phyloP scores from a whole-genome alignment of 1,140 invertebrate species.

The Drosophila kohkoa region DNA sequence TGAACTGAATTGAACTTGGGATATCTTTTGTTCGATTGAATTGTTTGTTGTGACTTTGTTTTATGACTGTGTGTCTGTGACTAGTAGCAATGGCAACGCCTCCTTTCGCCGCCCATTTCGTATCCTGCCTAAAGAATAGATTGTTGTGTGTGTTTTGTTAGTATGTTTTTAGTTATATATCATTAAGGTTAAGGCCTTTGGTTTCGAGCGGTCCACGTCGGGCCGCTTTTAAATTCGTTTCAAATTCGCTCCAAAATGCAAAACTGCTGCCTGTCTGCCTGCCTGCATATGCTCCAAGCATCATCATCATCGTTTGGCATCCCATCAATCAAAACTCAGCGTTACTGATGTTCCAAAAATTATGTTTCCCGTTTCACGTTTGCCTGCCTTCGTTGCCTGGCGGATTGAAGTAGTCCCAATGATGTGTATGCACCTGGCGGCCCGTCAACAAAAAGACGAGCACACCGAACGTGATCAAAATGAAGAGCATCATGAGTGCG shows the following conservation, averaged over 20 bases:
- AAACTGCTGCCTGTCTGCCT: constrained; percentile 41
- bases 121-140: constrained; percentile 62
- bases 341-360: constrained; percentile 27
- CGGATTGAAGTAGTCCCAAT: constrained; percentile 94
- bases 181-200: constrained; percentile 77
- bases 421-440: constrained; percentile 90
- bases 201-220: constrained; percentile 67
- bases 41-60: constrained; percentile 29
- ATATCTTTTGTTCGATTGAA: constrained; percentile 57
- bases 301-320: constrained; percentile 23
- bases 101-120: constrained; percentile 43
- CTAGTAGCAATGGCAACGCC: constrained; percentile 60
- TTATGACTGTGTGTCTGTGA: constrained; percentile 45
- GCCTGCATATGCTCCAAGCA: neutral
- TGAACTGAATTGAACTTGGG: constrained; percentile 58
- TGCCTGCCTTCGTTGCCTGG: constrained; percentile 86
- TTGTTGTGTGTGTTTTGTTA: constrained; percentile 42
- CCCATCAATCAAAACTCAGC: constrained; percentile 14
- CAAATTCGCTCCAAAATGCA: constrained; percentile 70
- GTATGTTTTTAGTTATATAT: constrained; percentile 61
- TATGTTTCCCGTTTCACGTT: constrained; percentile 55
- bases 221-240: constrained; percentile 78
- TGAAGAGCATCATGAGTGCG: constrained; percentile 89
- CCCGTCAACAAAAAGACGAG: constrained; percentile 85
- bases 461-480: constrained; percentile 90